Base-by-base conservation (phyloP, 2,888 invertebrate species). In the Trichacis sp. region DNA sequence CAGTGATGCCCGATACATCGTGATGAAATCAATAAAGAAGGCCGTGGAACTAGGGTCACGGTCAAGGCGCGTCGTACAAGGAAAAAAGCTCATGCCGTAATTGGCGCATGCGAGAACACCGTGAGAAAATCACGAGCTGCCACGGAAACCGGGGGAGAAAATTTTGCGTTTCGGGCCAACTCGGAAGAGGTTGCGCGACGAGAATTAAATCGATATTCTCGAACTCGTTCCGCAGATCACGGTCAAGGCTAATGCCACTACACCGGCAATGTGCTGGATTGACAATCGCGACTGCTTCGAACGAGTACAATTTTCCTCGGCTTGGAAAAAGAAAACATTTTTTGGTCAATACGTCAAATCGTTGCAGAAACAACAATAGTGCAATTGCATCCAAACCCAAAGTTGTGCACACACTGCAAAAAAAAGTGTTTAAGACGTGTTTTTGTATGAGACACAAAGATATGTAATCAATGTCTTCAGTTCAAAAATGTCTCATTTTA, bases 191-290 rank as follows among this genome's bases (percentile, higher is more conserved):
- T 54, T 49, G 54, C 45, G 49, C 49, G 11, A 38, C 6, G 42
- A 19, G 38, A n/a, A 15, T 17, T 20, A 6, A 64, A 64, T 64
- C 64, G 64, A 64, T 64, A 64, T 51, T 45, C 47, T 53, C 33
- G 54, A 64, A 53, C 58, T 46, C 40, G 53, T 53, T 58, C 33
- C 36, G 47, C 59, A 19, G 59, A 64, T 64, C 64, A 64, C 64
- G 58, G 64, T 55, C 64, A 64, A 64, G 64, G 64, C 59, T 18
- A 48, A 51, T 17, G 46, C 48, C 49, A 46, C 58, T 6, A 24
- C 24, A 24, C 24, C 48, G 48, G 15, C 36, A 20, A 50, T 12
- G 20, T 42, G 18, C 42, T 33, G 33, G 11, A 2, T 33, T n/a
- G 8, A 8, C 24, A 24, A 24, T n/a, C n/a, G n/a, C n/a, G n/a